A percentile compares a stretch with the other conserved stretches of the same genome.
Evolutionary conservation across 2,888 invertebrate genomes (phyloP).

Genomic region (Ethmia dodecea): DNA sequence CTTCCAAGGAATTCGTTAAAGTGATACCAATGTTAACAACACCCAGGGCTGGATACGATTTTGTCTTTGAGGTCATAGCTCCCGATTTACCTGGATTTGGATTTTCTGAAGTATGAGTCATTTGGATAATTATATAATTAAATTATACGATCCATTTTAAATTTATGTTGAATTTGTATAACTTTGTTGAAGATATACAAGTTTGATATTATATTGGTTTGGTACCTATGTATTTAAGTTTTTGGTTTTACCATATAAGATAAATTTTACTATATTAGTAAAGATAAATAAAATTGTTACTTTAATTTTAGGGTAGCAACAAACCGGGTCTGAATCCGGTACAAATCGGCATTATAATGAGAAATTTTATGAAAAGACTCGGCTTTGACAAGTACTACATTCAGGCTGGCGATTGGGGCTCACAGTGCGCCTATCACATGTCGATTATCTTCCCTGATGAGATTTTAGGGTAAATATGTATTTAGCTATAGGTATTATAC

Average conservation of each 20-base stretch:
- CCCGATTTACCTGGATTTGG: constrained; percentile 85
- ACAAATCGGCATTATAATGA: constrained; percentile 79
- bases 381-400: constrained; percentile 81
- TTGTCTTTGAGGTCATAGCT: constrained; percentile 82
- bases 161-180: no score
- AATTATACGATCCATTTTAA: no score
- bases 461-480: constrained; percentile 54
- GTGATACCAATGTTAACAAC: constrained; percentile 82
- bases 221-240: no score
- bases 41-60: constrained; percentile 70
- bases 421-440: constrained; percentile 77
- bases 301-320: constrained; percentile 62
- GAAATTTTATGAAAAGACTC: constrained; percentile 84
- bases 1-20: constrained; percentile 87
- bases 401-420: constrained; percentile 91
- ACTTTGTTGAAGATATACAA: no score
- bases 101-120: constrained; percentile 78
- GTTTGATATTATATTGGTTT: no score
- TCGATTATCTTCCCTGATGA: constrained; percentile 80
- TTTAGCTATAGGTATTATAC: background rate
- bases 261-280: background rate
- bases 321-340: constrained; percentile 79
- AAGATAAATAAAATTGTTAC: background rate
- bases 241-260: no score
- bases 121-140: background rate